Conservation (phyloP, 2,888 invertebrate genomes). For the Coleophora flavipennella region DNA sequence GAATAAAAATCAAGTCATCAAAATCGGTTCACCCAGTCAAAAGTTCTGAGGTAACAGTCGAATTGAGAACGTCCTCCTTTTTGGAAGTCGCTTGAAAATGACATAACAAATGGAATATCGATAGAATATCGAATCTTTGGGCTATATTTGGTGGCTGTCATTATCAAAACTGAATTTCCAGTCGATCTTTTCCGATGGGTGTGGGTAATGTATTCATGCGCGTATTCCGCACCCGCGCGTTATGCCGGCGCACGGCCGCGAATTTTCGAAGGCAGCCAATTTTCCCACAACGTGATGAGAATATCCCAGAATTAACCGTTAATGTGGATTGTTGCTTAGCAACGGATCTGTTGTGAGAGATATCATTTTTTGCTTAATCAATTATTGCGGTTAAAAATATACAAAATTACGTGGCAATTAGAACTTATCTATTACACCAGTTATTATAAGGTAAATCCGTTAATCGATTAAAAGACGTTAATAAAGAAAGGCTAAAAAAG, state of each 20-base stretch:
- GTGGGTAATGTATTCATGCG: conserved; percentile 39
- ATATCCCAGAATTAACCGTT: conserved; percentile 34
- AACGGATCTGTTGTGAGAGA: conserved; percentile 14
- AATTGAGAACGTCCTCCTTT: no score
- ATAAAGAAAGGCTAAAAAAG: no score
- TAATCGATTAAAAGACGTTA: no score
- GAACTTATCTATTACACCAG: no score
- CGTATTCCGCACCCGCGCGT: conserved; percentile 27
- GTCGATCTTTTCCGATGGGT: conserved; percentile 30
- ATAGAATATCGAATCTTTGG: not conserved
- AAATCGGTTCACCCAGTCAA: no score
- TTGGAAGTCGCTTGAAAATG: no score
- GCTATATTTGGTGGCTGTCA: conserved; percentile 11
- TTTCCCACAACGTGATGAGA: conserved; percentile 41
- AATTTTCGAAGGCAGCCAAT: conserved; percentile 39
- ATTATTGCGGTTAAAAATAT: no score
- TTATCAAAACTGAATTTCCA: conserved; percentile 33
- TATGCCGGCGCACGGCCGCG: conserved; percentile 32
- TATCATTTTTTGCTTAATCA: no score
- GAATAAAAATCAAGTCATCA: no score
- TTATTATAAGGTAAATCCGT: no score
- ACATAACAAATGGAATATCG: not conserved
- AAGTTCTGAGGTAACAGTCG: no score
- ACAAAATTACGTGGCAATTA: no score
- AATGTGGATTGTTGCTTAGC: conserved; percentile 30